Conservation (phyloP, 2,797 vertebrate genomes). For the Babyrousa celebensis region DNA sequence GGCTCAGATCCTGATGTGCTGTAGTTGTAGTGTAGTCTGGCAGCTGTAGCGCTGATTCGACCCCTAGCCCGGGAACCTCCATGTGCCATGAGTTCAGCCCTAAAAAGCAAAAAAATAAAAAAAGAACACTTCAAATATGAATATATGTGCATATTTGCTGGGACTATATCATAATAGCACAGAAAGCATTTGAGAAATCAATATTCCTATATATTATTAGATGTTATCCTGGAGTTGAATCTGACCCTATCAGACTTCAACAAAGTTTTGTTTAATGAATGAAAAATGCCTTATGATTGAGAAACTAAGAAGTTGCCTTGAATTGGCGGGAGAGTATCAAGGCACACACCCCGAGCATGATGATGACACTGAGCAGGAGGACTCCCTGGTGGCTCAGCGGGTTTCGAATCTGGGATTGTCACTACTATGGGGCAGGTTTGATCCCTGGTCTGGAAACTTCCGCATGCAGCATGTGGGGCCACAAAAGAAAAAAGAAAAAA, state of each 20-base stretch:
- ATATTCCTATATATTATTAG: background rate
- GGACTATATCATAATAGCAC: background rate
- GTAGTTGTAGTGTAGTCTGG: too few species aligned
- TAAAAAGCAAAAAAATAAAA: background rate
- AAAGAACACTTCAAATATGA: background rate
- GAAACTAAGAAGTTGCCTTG: background rate
- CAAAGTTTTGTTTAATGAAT: background rate
- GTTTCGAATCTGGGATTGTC: too few species aligned
- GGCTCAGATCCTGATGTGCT: too few species aligned
- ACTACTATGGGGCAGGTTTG: too few species aligned
- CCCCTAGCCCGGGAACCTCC: too few species aligned
- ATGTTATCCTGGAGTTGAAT: background rate
- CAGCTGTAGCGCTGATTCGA: too few species aligned
- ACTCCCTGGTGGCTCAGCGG: too few species aligned
- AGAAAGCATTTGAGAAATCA: background rate
- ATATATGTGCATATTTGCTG: slow-evolving; percentile 35
- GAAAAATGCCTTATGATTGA: background rate
- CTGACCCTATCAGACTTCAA: background rate
- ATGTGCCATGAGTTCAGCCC: too few species aligned
- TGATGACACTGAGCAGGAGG: accelerated
- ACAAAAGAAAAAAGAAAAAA: too few species aligned
- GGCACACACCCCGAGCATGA: too few species aligned
- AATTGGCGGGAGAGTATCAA: background rate
- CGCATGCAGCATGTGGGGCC: too few species aligned
- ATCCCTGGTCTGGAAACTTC: too few species aligned